These are phyloP conservation scores for Amphilophus citrinellus DNA, from an alignment of 2,113 vertebrate species.

Conservation along the genomic window DNA sequence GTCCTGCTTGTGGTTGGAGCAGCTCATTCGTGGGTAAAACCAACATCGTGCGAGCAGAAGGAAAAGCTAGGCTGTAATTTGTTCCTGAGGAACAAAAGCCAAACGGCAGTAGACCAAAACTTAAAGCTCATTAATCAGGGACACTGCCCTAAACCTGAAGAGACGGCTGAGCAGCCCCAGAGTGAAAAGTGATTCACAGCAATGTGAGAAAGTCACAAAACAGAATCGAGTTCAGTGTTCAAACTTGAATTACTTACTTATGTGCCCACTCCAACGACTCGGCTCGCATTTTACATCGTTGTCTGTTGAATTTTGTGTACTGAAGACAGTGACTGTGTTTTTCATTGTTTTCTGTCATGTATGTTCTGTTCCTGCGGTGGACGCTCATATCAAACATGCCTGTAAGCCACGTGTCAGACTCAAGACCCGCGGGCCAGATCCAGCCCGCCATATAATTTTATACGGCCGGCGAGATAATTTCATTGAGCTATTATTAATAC, in stretches of 20 bases:
- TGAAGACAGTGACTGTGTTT: background rate
- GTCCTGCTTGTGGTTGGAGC: background rate
- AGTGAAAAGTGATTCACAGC: background rate
- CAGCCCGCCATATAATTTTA: too few relatives aligned
- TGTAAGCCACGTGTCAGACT: too few relatives aligned
- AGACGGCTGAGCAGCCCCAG: background rate
- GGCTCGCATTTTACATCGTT: too few relatives aligned
- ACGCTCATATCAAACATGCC: background rate
- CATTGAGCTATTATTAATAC: too few relatives aligned
- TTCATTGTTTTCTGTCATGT: background rate
- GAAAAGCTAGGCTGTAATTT: slow-evolving; percentile 19
- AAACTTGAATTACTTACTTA: background rate
- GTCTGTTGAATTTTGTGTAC: too few relatives aligned
- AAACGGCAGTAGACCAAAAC: slow-evolving; percentile 20
- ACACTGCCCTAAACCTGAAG: background rate
- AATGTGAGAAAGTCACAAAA: background rate
- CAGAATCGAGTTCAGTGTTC: background rate
- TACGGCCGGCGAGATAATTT: too few relatives aligned
- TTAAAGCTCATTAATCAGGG: slow-evolving; percentile 15
- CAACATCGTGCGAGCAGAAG: slow-evolving; percentile 1
- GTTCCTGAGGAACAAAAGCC: slow-evolving; percentile 19
- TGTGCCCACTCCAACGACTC: background rate
- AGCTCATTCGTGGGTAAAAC: background rate
- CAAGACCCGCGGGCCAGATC: too few relatives aligned
- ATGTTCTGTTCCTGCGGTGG: background rate